These are phyloP conservation scores for Choristoneura rosaceana DNA, from an alignment of 2,888 invertebrate genomes.

Conservation along the genomic window DNA sequence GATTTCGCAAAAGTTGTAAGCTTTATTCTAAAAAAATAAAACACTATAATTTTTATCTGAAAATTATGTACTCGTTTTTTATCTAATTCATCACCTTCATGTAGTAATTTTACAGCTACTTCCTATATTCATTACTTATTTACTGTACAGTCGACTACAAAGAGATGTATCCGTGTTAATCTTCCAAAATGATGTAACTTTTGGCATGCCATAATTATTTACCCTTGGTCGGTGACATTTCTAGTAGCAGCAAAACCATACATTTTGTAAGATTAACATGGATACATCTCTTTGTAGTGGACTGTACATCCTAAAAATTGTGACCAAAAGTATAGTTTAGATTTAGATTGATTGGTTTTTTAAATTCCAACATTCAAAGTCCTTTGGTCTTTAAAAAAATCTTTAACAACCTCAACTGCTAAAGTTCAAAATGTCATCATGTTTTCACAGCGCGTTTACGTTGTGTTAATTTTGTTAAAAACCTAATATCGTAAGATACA, in stretches of 20 bases:
- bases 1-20: background rate
- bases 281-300: too few relatives aligned
- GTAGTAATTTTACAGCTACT: conserved; percentile 25
- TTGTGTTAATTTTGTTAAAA: background rate
- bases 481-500: background rate
- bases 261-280: too few relatives aligned
- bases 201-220: too few relatives aligned
- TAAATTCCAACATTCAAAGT: background rate
- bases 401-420: background rate
- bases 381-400: conserved; percentile 1
- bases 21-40: background rate
- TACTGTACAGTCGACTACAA: too few relatives aligned
- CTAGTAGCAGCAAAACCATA: too few relatives aligned
- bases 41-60: background rate
- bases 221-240: too few relatives aligned
- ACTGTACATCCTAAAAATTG: conserved; percentile 31
- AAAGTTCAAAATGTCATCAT: background rate
- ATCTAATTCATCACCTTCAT: conserved; percentile 10
- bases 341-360: conserved; percentile 9
- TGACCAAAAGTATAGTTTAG: conserved; percentile 33
- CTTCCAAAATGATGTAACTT: too few relatives aligned
- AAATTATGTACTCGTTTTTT: conserved; percentile 14
- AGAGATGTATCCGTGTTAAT: too few relatives aligned
- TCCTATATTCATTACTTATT: conserved; percentile 21
- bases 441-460: background rate